These are phyloP conservation scores for Acrobasis suavella DNA, from an alignment of 2,888 invertebrate species.

Conservation along the genomic window DNA sequence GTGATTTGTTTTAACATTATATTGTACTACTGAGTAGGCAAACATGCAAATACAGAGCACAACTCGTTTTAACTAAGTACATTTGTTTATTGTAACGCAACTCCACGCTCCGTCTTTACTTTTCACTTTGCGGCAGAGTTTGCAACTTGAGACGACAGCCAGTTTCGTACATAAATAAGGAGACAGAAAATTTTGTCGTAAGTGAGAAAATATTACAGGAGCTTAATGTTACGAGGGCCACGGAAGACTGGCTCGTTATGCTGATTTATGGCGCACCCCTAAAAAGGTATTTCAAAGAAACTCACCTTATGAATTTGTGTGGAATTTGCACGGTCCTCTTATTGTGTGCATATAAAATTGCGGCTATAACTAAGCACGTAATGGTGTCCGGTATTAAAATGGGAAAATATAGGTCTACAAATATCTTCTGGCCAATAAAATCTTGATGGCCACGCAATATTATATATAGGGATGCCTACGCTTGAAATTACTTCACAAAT, in stretches of 20 bases:
- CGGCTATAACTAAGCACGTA: slow-evolving; percentile 7
- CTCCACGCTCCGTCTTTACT: neutral
- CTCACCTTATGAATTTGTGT: slow-evolving; percentile 62
- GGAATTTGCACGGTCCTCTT: slow-evolving; percentile 54
- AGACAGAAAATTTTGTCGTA: slow-evolving; percentile 77
- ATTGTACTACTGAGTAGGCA: no score
- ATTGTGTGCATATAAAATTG: slow-evolving; percentile 45
- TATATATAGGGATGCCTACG: no score
- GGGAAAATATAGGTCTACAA: neutral
- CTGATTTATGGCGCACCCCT: slow-evolving; percentile 75
- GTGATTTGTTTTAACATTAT: no score
- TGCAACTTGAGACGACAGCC: slow-evolving; percentile 66
- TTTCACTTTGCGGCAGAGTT: slow-evolving; percentile 31
- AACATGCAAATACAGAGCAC: no score
- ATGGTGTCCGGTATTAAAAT: neutral
- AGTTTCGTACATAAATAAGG: slow-evolving; percentile 66
- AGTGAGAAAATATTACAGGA: slow-evolving; percentile 80
- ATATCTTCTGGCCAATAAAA: no score
- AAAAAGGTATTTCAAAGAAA: slow-evolving; percentile 63
- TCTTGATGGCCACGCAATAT: no score
- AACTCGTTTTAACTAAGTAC: no score
- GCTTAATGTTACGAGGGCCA: slow-evolving; percentile 77
- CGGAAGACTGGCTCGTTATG: slow-evolving; percentile 75
- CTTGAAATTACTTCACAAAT: no score
- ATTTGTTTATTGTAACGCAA: no score